Base-by-base conservation (phyloP, 1,140 invertebrate genomes). In the Drosophila lacertosa region DNA sequence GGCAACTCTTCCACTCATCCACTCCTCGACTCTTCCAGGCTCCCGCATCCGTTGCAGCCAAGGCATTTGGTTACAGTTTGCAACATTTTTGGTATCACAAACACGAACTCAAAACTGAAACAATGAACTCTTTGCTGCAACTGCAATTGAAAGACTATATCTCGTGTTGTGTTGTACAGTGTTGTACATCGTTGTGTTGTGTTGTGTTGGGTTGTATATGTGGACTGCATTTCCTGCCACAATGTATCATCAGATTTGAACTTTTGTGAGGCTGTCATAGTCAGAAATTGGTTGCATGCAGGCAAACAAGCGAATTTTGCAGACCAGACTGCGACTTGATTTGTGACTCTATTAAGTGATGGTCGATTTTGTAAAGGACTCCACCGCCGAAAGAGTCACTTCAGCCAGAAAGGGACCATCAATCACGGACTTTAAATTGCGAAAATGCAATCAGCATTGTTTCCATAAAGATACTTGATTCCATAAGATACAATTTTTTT, bases 171-270 rank as follows among this genome's bases (percentile, higher is more conserved):
- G 54, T 54, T 35, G 2, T n/a, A n/a, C n/a, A n/a, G 26, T 40
- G 53, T 39, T 16, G 42, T 11, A n/a, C n/a, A n/a, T 47, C 32
- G 32, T 53, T 57, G 16, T 62, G 24, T 57, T 44, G 54, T 45
- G 18, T 18, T 58, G 7, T 65, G 60, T 24, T 39, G 35, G 22
- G 35, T 4, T 62, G 47, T 77, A 55, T 73, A 54, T 68, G 48
- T 58, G 53, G 74, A 82, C 74, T 88, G 83, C 82, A 88, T 69
- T 82, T 75, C 59, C 78, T 73, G 82, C 68, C 73, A 88, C 81
- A 86, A 86, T 86, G 81, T 86, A 86, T 86, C 82, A 86, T 86
- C 82, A 77, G 51, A 70, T 82, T 67, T 81, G 82, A 86, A 81
- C 82, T 86, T 88, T 86, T 86, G 82, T 82, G 73, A 63, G 73